Conservation (phyloP, 1,140 invertebrate genomes). For the Rhopalosiphum maidis region DNA sequence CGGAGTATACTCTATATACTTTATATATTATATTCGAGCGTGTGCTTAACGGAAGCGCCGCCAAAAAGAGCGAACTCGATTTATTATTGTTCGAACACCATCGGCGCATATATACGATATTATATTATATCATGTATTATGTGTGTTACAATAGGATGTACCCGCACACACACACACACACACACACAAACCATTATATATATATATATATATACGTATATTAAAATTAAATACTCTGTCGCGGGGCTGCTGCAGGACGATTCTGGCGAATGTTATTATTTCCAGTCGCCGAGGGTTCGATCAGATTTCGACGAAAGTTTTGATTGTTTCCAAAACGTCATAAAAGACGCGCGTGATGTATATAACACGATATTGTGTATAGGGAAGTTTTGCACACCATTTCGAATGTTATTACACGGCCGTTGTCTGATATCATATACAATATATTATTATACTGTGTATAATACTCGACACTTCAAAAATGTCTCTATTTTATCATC, state of each 20-base stretch:
- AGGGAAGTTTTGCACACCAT: conserved; percentile 35
- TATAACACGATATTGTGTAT: neutral
- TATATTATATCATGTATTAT: neutral
- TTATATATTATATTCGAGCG: neutral
- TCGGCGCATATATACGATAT: neutral
- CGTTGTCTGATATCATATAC: neutral
- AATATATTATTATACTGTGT: neutral
- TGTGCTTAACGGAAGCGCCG: conserved; percentile 1
- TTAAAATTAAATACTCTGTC: conserved; percentile 34
- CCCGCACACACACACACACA: neutral
- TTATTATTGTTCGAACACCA: conserved; percentile 38
- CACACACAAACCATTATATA: neutral
- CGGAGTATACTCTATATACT: neutral
- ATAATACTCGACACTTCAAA: neutral
- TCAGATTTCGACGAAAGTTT: conserved; percentile 54
- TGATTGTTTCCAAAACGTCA: conserved; percentile 55
- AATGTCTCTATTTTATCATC: conserved; percentile 25
- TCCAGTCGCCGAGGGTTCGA: conserved; percentile 55
- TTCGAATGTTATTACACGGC: conserved; percentile 43
- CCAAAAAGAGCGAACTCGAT: conserved; percentile 36
- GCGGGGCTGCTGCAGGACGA: neutral
- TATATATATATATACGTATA: neutral
- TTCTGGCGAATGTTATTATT: conserved; percentile 43
- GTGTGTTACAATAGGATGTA: neutral
- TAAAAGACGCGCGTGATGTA: conserved; percentile 42